phyloP scores from a whole-genome alignment of 2,888 invertebrate genomes.

The Eugnorisma glareosa region DNA sequence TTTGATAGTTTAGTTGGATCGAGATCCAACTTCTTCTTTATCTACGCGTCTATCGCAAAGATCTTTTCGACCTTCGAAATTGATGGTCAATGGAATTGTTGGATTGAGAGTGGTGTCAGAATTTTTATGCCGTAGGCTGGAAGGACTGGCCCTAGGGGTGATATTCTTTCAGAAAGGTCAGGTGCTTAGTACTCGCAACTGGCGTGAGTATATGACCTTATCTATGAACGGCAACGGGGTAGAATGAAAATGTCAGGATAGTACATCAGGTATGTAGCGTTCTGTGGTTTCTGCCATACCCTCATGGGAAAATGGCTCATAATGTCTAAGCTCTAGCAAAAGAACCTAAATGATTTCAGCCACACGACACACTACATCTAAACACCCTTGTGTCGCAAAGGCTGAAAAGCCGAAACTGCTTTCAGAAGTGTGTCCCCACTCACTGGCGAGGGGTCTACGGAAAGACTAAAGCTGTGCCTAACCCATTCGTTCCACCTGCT shows the following conservation, averaged over 20 bases:
- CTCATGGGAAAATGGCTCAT: neutral
- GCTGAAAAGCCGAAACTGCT: too few relatives aligned
- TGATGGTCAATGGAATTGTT: neutral
- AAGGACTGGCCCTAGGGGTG: neutral
- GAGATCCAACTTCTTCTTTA: neutral
- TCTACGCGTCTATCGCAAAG: neutral
- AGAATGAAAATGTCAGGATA: neutral
- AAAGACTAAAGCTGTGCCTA: too few relatives aligned
- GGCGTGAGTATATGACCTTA: neutral
- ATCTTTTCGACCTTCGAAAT: neutral
- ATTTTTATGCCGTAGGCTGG: neutral
- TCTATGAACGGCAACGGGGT: too few relatives aligned
- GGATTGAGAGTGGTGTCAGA: too few relatives aligned
- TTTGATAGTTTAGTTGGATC: too few relatives aligned
- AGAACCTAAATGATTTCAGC: too few relatives aligned
- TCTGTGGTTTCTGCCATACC: neutral
- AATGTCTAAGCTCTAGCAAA: neutral
- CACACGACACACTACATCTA: too few relatives aligned
- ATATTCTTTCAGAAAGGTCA: neutral
- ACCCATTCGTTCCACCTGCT: too few relatives aligned
- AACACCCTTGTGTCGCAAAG: too few relatives aligned
- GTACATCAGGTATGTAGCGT: neutral
- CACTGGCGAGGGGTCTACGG: too few relatives aligned
- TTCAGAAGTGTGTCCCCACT: too few relatives aligned
- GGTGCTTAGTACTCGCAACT: neutral